phyloP scores from a whole-genome alignment of 2,797 vertebrate species.

The Siniperca undulata region DNA sequence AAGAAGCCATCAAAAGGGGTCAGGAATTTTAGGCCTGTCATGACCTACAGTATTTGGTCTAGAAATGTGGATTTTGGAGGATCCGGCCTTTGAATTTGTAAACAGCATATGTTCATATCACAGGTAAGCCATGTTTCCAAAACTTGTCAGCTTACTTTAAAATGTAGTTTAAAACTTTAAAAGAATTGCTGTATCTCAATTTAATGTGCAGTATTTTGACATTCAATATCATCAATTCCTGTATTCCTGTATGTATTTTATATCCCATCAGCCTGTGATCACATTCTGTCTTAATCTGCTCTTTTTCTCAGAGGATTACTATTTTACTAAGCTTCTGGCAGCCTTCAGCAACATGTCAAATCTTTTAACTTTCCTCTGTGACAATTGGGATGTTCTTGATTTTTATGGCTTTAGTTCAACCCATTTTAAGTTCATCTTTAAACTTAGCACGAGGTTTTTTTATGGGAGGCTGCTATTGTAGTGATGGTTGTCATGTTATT shows the following conservation, averaged over 20 bases:
- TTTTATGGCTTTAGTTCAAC: neutral
- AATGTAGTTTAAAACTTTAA: no score
- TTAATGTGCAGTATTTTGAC: neutral
- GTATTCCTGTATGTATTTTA: neutral
- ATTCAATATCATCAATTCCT: neutral
- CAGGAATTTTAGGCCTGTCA: no score
- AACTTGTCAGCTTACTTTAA: neutral
- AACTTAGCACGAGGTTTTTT: neutral
- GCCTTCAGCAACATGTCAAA: no score
- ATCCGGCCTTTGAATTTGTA: neutral
- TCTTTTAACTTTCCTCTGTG: slow-evolving; percentile 1
- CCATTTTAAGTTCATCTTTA: neutral
- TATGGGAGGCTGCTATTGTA: neutral
- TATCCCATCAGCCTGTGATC: slow-evolving; percentile 6
- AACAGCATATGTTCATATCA: neutral
- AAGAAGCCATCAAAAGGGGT: no score
- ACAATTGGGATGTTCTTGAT: neutral
- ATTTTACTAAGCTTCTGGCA: neutral
- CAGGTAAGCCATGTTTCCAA: neutral
- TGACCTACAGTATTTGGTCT: no score
- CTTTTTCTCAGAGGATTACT: neutral
- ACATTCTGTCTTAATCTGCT: neutral
- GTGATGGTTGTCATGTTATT: slow-evolving; percentile 23
- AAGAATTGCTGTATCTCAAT: neutral
- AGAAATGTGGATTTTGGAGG: neutral